Conservation (phyloP, 2,113 vertebrate species). For the Acanthisitta chloris region DNA sequence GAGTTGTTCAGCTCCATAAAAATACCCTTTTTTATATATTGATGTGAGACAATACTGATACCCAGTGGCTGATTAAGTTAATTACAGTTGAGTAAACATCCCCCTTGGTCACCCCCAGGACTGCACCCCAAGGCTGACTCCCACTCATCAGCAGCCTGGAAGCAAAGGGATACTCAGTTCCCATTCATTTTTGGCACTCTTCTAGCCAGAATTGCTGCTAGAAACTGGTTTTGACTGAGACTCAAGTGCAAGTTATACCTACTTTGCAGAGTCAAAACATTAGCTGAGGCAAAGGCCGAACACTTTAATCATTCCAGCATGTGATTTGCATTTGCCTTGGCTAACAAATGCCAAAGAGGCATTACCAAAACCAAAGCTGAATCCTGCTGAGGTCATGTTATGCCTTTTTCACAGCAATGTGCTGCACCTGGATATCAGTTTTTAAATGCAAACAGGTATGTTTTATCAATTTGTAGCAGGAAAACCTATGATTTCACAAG, state of each 20-base stretch:
- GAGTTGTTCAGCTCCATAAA: constrained; percentile 1
- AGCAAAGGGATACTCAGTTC: background rate
- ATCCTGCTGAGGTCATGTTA: background rate
- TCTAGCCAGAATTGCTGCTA: background rate
- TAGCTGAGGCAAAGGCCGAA: background rate
- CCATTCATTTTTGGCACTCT: background rate
- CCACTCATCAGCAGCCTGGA: background rate
- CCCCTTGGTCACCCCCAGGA: background rate
- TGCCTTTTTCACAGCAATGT: background rate
- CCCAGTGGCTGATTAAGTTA: constrained; percentile 69
- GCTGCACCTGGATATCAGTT: constrained; percentile 13
- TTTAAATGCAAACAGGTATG: background rate
- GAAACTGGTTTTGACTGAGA: background rate
- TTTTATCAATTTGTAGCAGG: constrained; percentile 17
- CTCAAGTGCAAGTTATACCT: background rate
- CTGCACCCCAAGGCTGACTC: background rate
- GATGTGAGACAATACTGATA: constrained; percentile 67
- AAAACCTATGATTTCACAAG: background rate
- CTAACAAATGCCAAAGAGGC: constrained; percentile 10
- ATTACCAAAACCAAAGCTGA: background rate
- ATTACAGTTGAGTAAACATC: constrained; percentile 60
- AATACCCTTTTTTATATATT: background rate
- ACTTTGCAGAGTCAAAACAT: constrained; percentile 34
- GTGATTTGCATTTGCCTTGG: constrained; percentile 56
- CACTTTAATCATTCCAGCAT: constrained; percentile 34